Evolutionary conservation across 1,140 invertebrate species (phyloP).

Genomic region (Habropoda laboriosa): DNA sequence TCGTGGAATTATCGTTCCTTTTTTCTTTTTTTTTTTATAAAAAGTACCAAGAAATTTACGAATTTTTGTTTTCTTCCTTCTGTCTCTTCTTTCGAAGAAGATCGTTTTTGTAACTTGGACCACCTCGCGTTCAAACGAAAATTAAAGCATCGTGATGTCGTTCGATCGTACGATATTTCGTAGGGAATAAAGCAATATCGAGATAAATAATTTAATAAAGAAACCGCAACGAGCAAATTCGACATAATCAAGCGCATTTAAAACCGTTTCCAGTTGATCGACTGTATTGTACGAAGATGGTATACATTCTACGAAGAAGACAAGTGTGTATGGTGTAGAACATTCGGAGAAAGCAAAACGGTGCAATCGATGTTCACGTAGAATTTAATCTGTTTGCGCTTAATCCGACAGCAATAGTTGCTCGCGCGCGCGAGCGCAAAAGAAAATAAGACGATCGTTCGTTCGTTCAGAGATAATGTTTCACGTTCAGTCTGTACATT

Average conservation of each 20-base stretch:
- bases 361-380: slow-evolving; percentile 43
- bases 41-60: background rate
- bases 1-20: background rate
- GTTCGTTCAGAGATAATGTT: slow-evolving; percentile 6
- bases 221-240: slow-evolving; percentile 6
- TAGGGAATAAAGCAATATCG: slow-evolving; percentile 62
- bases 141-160: background rate
- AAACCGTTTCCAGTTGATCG: slow-evolving; percentile 50
- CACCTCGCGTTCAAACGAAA: background rate
- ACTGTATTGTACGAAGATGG: slow-evolving; percentile 17
- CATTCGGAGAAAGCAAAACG: slow-evolving; percentile 13
- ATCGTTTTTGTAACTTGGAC: background rate
- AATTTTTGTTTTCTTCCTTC: background rate
- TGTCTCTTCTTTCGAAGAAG: background rate
- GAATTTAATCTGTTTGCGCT: slow-evolving; percentile 43
- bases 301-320: too few species aligned
- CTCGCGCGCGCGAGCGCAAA: too few species aligned
- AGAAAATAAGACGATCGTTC: slow-evolving; percentile 29
- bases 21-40: background rate
- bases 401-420: slow-evolving; percentile 51
- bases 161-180: slow-evolving; percentile 46
- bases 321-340: too few species aligned
- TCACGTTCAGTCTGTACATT: slow-evolving; percentile 35
- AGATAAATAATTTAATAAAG: slow-evolving; percentile 62
- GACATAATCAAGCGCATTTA: slow-evolving; percentile 36